Conservation (phyloP, 2,113 vertebrate genomes). For the Engystomops pustulosus region DNA sequence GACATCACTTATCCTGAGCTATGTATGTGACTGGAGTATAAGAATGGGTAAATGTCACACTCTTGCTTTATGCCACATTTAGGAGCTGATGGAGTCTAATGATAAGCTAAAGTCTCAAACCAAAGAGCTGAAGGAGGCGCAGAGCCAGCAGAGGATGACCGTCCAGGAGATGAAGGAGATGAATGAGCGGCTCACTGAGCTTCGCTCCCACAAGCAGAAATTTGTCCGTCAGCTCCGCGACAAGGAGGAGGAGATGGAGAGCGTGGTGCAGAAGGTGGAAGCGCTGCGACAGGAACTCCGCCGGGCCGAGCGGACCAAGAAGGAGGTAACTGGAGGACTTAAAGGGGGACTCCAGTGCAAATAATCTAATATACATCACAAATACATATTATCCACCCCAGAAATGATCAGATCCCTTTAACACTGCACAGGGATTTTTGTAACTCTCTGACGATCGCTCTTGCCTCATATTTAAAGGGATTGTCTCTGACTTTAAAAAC, state of each 20-base stretch:
- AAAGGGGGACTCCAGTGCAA: too few species aligned
- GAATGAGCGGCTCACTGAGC: conserved; percentile 91
- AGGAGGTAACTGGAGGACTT: conserved; percentile 80
- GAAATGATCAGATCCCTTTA: too few species aligned
- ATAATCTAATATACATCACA: too few species aligned
- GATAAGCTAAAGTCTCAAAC: conserved; percentile 94
- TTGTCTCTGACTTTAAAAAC: too few species aligned
- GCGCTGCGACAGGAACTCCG: conserved; percentile 92
- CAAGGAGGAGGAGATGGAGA: conserved; percentile 97
- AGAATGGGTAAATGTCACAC: too few species aligned
- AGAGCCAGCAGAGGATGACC: conserved; percentile 94
- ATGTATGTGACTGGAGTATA: too few species aligned
- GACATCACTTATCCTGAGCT: not conserved
- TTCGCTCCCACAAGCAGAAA: conserved; percentile 94
- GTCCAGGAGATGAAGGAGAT: conserved; percentile 97
- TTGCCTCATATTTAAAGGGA: too few species aligned
- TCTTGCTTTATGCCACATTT: conserved; percentile 55
- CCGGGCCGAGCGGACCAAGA: conserved; percentile 92
- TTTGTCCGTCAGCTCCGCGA: conserved; percentile 92
- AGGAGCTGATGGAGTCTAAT: conserved; percentile 87
- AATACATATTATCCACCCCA: too few species aligned
- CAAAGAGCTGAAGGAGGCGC: conserved; percentile 97
- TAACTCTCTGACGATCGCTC: too few species aligned
- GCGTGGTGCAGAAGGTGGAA: conserved; percentile 90
- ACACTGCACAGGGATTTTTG: too few species aligned